Percentiles rank a stretch among this genome's conserved stretches.
phyloP scores from a whole-genome alignment of 2,113 vertebrate genomes.

The Solenodon paradoxus region DNA sequence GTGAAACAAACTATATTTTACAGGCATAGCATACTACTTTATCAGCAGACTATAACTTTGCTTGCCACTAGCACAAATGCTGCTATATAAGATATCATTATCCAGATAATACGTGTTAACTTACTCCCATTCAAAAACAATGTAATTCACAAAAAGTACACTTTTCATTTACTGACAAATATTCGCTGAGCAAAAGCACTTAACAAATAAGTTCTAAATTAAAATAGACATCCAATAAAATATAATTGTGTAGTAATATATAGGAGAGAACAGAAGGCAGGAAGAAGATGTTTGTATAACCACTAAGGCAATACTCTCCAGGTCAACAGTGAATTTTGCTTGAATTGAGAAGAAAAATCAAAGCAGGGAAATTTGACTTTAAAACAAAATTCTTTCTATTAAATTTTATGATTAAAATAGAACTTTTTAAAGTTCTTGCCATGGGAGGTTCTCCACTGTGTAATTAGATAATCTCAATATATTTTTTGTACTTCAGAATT shows the following conservation, averaged over 20 bases:
- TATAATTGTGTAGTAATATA: background rate
- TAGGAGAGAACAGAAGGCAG: background rate
- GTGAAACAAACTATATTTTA: background rate
- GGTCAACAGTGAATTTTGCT: background rate
- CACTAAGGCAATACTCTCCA: background rate
- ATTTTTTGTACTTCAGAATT: background rate
- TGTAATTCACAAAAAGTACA: background rate
- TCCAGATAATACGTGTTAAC: background rate
- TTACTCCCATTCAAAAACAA: background rate
- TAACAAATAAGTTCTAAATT: background rate
- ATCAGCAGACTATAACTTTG: background rate
- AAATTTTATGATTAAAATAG: slow-evolving; percentile 18
- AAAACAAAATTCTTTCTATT: background rate
- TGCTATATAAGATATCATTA: background rate
- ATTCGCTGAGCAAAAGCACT: background rate
- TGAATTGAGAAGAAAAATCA: slow-evolving; percentile 34
- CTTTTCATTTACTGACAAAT: background rate
- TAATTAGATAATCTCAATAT: background rate
- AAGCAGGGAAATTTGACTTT: background rate
- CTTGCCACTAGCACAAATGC: background rate
- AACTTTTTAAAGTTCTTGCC: background rate
- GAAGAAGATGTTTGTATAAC: background rate
- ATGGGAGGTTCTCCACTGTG: background rate
- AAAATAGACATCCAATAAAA: background rate
- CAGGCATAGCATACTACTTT: background rate